These are phyloP conservation scores for Hydrochoerus hydrochaeris DNA, from an alignment of 2,113 vertebrate genomes.

Conservation along the genomic window DNA sequence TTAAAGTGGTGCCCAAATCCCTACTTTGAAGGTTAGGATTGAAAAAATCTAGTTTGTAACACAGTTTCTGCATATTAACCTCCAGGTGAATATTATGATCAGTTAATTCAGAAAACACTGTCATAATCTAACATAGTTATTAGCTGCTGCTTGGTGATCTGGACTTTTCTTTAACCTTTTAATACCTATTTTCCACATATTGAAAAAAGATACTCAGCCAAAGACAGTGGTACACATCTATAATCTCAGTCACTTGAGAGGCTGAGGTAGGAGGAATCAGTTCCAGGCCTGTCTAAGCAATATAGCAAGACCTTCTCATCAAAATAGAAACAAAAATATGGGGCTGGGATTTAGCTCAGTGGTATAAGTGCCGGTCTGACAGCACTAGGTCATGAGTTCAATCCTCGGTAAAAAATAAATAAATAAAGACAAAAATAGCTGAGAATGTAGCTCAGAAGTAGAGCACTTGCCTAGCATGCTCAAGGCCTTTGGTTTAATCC, in stretches of 20 bases:
- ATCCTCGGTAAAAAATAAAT: no score
- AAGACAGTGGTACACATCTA: not conserved
- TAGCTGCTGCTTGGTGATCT: not conserved
- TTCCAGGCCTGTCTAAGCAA: not conserved
- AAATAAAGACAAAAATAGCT: not conserved
- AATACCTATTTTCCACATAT: constrained; percentile 14
- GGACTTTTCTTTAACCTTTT: constrained; percentile 55
- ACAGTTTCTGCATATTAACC: constrained; percentile 35
- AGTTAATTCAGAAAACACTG: constrained; percentile 35
- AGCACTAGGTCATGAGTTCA: no score
- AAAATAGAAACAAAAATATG: not conserved
- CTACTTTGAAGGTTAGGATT: constrained; percentile 42
- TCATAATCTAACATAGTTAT: constrained; percentile 32
- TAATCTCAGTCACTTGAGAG: not conserved
- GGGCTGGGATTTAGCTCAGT: not conserved
- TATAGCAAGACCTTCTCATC: not conserved
- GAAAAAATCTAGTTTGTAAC: not conserved
- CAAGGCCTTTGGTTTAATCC: not conserved
- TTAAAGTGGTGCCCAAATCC: not conserved
- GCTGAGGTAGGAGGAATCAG: not conserved
- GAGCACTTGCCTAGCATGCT: not conserved
- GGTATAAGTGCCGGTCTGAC: no score
- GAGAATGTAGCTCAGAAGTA: not conserved
- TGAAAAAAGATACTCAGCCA: not conserved
- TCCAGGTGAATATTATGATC: constrained; percentile 25